Conservation (phyloP, 2,113 vertebrate genomes). For the Lonchura striata region DNA sequence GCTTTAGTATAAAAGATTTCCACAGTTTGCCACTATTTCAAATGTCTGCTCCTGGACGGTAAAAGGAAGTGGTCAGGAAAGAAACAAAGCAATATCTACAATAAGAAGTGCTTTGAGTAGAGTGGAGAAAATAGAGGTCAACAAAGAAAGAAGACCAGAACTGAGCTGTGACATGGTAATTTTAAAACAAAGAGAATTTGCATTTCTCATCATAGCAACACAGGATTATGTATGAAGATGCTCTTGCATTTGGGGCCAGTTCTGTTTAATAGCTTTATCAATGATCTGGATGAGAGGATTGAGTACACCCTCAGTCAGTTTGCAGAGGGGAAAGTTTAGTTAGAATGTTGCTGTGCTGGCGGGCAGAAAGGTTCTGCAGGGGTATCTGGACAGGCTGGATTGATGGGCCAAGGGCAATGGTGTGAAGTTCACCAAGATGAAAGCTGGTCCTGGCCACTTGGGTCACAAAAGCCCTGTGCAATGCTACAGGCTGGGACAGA, state of each 20-base stretch:
- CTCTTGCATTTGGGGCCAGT: neutral
- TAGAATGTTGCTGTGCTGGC: neutral
- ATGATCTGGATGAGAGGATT: neutral
- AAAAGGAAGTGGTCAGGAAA: neutral
- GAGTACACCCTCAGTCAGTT: neutral
- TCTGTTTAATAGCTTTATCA: neutral
- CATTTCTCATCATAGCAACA: neutral
- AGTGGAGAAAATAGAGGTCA: neutral
- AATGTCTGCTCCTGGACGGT: neutral
- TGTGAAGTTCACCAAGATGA: neutral
- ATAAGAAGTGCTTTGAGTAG: neutral
- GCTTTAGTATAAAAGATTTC: neutral
- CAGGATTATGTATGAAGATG: neutral
- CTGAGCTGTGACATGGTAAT: neutral
- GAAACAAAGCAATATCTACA: neutral
- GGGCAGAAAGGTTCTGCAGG: neutral
- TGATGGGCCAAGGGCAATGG: rapidly evolving
- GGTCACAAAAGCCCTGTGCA: rapidly evolving
- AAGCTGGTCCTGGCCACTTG: neutral
- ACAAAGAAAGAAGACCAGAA: neutral
- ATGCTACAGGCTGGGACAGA: neutral
- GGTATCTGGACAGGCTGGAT: neutral
- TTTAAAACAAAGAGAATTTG: neutral
- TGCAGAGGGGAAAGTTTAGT: neutral
- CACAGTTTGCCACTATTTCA: neutral